Conservation (phyloP, 2,113 vertebrate genomes). For the Prolemur simus region DNA sequence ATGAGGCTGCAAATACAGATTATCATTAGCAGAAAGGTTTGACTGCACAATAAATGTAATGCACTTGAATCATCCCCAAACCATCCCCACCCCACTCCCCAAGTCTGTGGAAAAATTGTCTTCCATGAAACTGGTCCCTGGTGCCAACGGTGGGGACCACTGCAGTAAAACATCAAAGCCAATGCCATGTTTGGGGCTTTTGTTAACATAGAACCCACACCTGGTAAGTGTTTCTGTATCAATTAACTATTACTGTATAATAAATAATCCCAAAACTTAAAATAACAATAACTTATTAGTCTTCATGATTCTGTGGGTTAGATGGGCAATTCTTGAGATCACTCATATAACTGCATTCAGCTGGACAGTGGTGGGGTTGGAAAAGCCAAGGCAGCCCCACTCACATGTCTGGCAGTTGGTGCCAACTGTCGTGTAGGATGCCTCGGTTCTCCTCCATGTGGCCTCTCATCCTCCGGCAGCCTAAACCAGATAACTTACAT, state of each 20-base stretch:
- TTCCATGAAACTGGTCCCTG: too few species aligned
- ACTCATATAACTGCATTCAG: neutral
- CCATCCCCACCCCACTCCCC: too few species aligned
- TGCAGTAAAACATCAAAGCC: neutral
- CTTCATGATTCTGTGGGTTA: neutral
- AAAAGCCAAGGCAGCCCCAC: neutral
- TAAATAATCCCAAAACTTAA: neutral
- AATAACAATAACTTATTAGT: neutral
- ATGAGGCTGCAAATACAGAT: too few species aligned
- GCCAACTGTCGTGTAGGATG: neutral
- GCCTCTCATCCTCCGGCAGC: neutral
- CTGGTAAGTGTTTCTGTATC: neutral
- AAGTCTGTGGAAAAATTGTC: too few species aligned
- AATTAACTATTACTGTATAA: neutral
- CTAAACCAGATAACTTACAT: neutral
- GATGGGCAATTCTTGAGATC: neutral
- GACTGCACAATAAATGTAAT: too few species aligned
- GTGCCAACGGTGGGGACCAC: too few species aligned
- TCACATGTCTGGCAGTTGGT: neutral
- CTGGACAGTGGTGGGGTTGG: neutral
- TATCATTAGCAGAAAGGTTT: too few species aligned
- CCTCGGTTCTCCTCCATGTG: neutral
- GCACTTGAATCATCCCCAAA: too few species aligned
- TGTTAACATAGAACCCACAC: neutral
- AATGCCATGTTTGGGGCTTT: neutral